Conservation (phyloP, 2,113 vertebrate genomes). For the Poeciliopsis retropinna region DNA sequence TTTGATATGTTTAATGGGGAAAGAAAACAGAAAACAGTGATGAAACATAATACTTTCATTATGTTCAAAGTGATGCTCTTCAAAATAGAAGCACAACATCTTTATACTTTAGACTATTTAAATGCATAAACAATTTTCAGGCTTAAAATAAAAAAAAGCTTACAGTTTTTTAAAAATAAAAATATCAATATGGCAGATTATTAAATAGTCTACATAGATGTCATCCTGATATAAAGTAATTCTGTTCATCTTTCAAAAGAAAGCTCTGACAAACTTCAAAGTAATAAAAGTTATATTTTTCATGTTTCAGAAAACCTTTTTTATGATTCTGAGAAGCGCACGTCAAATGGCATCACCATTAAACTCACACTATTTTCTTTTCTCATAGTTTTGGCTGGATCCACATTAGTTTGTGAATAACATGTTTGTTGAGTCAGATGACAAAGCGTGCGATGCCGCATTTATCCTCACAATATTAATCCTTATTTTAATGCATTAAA, state of each 20-base stretch:
- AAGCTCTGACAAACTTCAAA: background rate
- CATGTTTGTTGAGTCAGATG: conserved; percentile 32
- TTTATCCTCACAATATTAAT: conserved; percentile 15
- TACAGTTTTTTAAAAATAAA: too few relatives aligned
- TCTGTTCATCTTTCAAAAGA: background rate
- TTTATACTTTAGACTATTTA: background rate
- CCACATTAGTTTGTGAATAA: background rate
- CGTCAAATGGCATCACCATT: background rate
- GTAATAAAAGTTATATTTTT: background rate
- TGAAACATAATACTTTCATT: background rate
- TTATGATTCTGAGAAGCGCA: background rate
- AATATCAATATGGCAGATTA: background rate
- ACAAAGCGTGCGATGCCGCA: conserved; percentile 11
- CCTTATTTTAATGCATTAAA: conserved; percentile 14
- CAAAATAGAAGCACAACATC: background rate
- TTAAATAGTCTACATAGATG: background rate
- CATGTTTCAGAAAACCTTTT: background rate
- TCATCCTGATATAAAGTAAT: background rate
- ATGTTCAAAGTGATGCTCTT: background rate
- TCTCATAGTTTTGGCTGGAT: background rate
- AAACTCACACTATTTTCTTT: background rate
- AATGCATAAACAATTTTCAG: too few relatives aligned
- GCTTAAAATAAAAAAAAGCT: too few relatives aligned
- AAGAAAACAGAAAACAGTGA: background rate
- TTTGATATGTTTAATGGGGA: background rate